phyloP scores from a whole-genome alignment of 1,140 invertebrate genomes.

The Thalassaphorura encarpata region DNA sequence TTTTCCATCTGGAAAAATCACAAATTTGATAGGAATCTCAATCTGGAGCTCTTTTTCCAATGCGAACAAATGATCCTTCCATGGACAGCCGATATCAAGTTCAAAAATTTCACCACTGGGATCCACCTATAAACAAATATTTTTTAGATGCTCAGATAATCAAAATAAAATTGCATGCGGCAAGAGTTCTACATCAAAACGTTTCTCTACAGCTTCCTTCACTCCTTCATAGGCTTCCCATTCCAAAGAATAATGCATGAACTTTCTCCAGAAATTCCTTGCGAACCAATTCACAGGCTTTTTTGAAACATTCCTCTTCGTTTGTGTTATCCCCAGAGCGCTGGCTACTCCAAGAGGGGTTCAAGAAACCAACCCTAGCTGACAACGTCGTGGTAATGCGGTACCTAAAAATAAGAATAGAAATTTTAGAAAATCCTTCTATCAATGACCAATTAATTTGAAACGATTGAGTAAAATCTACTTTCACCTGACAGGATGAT shows the following conservation, averaged over 20 bases:
- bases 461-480: not conserved
- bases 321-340: slow-evolving; percentile 43
- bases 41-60: slow-evolving; percentile 67
- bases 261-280: slow-evolving; percentile 69
- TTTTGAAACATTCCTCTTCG: slow-evolving; percentile 45
- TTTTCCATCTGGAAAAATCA: slow-evolving; percentile 56
- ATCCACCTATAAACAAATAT: slow-evolving; percentile 42
- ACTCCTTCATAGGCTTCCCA: slow-evolving; percentile 51
- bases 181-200: slow-evolving; percentile 46
- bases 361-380: slow-evolving; percentile 62
- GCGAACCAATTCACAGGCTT: slow-evolving; percentile 69
- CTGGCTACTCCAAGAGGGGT: slow-evolving; percentile 89
- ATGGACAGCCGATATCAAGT: slow-evolving; percentile 26
- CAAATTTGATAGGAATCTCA: slow-evolving; percentile 58
- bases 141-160: not conserved
- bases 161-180: slow-evolving; percentile 3
- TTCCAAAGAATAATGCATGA: slow-evolving; percentile 51
- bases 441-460: not conserved
- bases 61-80: slow-evolving; percentile 60
- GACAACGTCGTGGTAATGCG: slow-evolving; percentile 66
- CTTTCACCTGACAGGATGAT: slow-evolving; percentile 18
- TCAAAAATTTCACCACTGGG: slow-evolving; percentile 67
- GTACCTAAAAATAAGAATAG: slow-evolving; percentile 51
- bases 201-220: slow-evolving; percentile 53
- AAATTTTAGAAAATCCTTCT: not conserved